These are phyloP conservation scores for Parotia lawesii DNA, from an alignment of 2,113 vertebrate species.

Conservation along the genomic window DNA sequence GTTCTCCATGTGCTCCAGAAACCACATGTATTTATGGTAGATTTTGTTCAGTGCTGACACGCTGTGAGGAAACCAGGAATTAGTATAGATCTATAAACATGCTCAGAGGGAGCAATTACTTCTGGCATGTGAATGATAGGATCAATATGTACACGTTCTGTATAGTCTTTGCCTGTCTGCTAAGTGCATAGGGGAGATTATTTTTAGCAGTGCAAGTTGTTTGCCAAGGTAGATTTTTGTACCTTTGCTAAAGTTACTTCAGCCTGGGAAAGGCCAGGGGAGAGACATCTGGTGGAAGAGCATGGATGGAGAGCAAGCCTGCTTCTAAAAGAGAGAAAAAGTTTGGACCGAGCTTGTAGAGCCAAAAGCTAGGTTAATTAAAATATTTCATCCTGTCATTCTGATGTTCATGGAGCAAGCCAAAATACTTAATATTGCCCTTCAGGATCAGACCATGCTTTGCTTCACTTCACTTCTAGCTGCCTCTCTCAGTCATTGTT, in stretches of 20 bases:
- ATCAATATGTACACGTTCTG: constrained; percentile 20
- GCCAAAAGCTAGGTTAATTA: constrained; percentile 48
- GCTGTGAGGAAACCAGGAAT: background rate
- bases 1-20: background rate
- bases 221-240: constrained; percentile 14
- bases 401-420: constrained; percentile 48
- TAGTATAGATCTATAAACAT: constrained; percentile 30
- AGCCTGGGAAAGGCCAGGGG: background rate
- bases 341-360: background rate
- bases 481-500: background rate
- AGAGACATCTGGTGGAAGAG: background rate
- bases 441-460: constrained; percentile 2
- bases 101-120: constrained; percentile 46
- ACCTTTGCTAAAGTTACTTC: background rate
- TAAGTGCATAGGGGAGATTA: background rate
- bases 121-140: constrained; percentile 38
- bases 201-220: constrained; percentile 24
- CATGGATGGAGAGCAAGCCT: background rate
- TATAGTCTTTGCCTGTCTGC: background rate
- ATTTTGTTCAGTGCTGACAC: background rate
- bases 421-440: constrained; percentile 24
- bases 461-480: constrained; percentile 25
- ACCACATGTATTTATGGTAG: background rate
- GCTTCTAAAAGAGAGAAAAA: background rate
- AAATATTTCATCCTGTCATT: constrained; percentile 54